A percentile compares a stretch with the other conserved stretches of the same genome.
These are phyloP conservation scores for Muricea muricata DNA, from an alignment of 92 coral and sea anemone genomes.

Conservation along the genomic window DNA sequence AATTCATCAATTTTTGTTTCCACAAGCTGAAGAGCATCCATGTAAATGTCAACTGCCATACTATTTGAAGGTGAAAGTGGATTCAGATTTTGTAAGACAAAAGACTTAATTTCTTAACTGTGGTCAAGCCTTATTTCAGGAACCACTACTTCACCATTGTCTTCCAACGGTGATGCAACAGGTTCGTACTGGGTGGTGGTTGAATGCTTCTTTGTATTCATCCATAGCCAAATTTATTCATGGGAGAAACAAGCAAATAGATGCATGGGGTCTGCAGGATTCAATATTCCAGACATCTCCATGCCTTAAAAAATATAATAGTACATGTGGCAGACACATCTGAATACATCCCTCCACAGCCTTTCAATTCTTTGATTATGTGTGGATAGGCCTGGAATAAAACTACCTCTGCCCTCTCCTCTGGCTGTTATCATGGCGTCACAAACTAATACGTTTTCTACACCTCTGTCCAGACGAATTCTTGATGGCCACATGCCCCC, in stretches of 20 bases:
- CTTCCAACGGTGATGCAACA: slow-evolving; percentile 58
- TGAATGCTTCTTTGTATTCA: slow-evolving; percentile 61
- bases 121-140: slow-evolving; percentile 33
- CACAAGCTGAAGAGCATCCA: slow-evolving; percentile 27
- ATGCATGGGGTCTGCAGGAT: slow-evolving; percentile 58
- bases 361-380: too few species aligned
- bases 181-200: slow-evolving; percentile 59
- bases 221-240: slow-evolving; percentile 59
- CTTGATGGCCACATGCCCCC: slow-evolving; percentile 71
- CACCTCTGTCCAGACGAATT: slow-evolving; percentile 68
- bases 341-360: slow-evolving; percentile 68
- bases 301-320: slow-evolving; percentile 66
- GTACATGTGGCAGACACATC: slow-evolving; percentile 67
- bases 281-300: slow-evolving; percentile 61
- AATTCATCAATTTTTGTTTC: background rate
- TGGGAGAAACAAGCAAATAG: slow-evolving; percentile 60
- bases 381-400: background rate
- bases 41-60: slow-evolving; percentile 50
- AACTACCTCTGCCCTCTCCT: slow-evolving; percentile 54
- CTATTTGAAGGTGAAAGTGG: slow-evolving; percentile 52
- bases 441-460: too few species aligned
- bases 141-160: slow-evolving; percentile 61
- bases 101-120: slow-evolving; percentile 53
- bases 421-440: slow-evolving; percentile 60
- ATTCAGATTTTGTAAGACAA: slow-evolving; percentile 56